Evolutionary conservation across 2,113 vertebrate genomes (phyloP).

Genomic region (Paradoxurus hermaphroditus): DNA sequence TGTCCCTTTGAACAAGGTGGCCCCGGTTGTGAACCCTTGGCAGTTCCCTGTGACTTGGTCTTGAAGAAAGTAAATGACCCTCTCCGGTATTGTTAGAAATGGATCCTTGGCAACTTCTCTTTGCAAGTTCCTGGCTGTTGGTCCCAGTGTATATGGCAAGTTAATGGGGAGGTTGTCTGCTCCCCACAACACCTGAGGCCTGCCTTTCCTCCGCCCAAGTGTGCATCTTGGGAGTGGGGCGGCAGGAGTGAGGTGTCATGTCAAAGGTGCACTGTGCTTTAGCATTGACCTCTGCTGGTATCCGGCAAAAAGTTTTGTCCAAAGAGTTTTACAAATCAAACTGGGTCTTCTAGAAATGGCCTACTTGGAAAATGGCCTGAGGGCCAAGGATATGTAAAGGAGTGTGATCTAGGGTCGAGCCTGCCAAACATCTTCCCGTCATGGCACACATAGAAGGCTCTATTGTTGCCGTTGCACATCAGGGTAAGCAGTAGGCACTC

Average conservation of each 20-base stretch:
- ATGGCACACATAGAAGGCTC: neutral
- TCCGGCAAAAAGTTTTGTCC: neutral
- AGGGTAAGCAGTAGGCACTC: no score
- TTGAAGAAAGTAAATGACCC: neutral
- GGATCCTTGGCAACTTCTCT: neutral
- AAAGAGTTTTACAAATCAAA: neutral
- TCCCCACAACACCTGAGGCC: neutral
- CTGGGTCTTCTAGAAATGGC: neutral
- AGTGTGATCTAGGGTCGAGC: neutral
- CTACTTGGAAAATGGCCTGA: neutral
- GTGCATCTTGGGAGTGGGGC: rapidly evolving
- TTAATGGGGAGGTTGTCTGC: neutral
- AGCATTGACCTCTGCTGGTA: neutral
- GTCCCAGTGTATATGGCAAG: no score
- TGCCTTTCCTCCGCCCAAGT: neutral
- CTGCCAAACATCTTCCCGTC: neutral
- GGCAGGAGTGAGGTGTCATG: no score
- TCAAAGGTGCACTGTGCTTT: neutral
- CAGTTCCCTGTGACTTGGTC: neutral
- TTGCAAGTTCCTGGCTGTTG: neutral
- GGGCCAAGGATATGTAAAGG: neutral
- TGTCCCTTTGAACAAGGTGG: neutral
- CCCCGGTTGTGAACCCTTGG: neutral
- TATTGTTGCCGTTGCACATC: rapidly evolving
- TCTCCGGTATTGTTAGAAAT: neutral